Evolutionary conservation across 1,140 invertebrate species (phyloP).

Genomic region (Drosophila arawakana): DNA sequence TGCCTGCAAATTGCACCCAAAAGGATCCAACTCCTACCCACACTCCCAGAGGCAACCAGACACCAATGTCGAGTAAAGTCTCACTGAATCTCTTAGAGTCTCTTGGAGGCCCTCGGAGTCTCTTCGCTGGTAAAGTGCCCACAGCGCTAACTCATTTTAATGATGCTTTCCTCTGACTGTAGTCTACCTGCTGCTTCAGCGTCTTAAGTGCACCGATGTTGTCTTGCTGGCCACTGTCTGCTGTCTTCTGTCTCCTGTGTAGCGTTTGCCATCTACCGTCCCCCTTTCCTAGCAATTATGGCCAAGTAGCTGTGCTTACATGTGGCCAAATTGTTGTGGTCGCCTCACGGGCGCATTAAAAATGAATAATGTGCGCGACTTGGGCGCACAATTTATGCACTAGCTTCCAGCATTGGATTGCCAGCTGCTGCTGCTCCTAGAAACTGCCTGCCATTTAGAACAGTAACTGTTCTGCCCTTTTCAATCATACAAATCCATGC

Average conservation of each 20-base stretch:
- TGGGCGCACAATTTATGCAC: slow-evolving; percentile 76
- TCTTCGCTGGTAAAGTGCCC: slow-evolving; percentile 39
- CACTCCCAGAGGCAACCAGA: slow-evolving; percentile 23
- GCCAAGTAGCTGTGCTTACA: slow-evolving; percentile 78
- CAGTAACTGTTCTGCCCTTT: slow-evolving; percentile 50
- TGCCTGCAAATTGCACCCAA: slow-evolving; percentile 80
- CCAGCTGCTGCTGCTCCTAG: slow-evolving; percentile 29
- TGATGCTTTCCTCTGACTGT: slow-evolving; percentile 52
- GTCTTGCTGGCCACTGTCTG: slow-evolving; percentile 41
- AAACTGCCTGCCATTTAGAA: not conserved
- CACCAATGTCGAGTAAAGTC: slow-evolving; percentile 26
- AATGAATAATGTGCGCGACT: slow-evolving; percentile 79
- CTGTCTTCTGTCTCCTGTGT: not conserved
- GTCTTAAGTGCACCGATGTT: slow-evolving; percentile 67
- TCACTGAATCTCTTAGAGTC: slow-evolving; percentile 1
- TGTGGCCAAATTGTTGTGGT: slow-evolving; percentile 83
- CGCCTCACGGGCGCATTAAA: slow-evolving; percentile 74
- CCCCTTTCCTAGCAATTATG: slow-evolving; percentile 70
- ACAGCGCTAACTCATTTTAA: slow-evolving; percentile 78
- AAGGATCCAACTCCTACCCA: slow-evolving; percentile 37
- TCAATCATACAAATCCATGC: slow-evolving; percentile 80
- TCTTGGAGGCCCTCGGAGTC: slow-evolving; percentile 7
- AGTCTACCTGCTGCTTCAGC: slow-evolving; percentile 34
- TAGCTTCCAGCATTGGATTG: slow-evolving; percentile 40
- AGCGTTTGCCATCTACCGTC: slow-evolving; percentile 30